Conservation (phyloP, 2,797 vertebrate genomes). For the Eupleurogrammus muticus region DNA sequence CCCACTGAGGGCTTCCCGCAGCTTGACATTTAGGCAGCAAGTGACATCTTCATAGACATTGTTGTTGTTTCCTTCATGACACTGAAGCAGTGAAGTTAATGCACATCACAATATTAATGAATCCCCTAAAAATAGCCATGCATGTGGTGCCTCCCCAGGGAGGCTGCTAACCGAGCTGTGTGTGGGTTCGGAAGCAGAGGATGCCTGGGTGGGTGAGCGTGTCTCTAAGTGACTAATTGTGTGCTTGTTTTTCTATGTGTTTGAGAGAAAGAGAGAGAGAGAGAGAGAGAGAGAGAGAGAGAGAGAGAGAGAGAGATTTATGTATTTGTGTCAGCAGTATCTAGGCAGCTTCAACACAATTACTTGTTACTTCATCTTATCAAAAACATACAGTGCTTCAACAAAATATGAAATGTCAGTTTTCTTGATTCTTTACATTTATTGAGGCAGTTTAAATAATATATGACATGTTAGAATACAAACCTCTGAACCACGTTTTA, state of each 20-base stretch:
- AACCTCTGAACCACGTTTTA: neutral
- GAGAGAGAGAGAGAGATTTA: slow-evolving; percentile 6
- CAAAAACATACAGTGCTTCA: neutral
- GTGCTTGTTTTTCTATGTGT: slow-evolving; percentile 11
- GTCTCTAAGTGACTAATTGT: slow-evolving; percentile 33
- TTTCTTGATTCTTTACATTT: neutral
- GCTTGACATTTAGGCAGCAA: slow-evolving; percentile 34
- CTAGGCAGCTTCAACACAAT: neutral
- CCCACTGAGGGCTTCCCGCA: neutral
- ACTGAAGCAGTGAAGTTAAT: slow-evolving; percentile 28
- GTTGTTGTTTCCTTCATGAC: slow-evolving; percentile 27
- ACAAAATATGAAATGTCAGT: neutral
- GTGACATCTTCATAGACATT: slow-evolving; percentile 33
- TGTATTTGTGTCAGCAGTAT: slow-evolving; percentile 20
- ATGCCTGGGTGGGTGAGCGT: slow-evolving; percentile 5
- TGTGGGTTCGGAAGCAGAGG: slow-evolving; percentile 17
- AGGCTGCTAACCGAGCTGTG: slow-evolving; percentile 31
- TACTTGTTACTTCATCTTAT: neutral
- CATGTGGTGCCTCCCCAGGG: slow-evolving; percentile 38
- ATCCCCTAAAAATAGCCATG: slow-evolving; percentile 50
- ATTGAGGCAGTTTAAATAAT: neutral
- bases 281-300: no score
- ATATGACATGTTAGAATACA: neutral
- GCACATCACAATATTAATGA: slow-evolving; percentile 50
- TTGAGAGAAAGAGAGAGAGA: no score